A percentile compares a stretch with the other conserved stretches of the same genome.
Evolutionary conservation across 2,888 invertebrate species (phyloP).

Genomic region (Ichneumoninae sp.): DNA sequence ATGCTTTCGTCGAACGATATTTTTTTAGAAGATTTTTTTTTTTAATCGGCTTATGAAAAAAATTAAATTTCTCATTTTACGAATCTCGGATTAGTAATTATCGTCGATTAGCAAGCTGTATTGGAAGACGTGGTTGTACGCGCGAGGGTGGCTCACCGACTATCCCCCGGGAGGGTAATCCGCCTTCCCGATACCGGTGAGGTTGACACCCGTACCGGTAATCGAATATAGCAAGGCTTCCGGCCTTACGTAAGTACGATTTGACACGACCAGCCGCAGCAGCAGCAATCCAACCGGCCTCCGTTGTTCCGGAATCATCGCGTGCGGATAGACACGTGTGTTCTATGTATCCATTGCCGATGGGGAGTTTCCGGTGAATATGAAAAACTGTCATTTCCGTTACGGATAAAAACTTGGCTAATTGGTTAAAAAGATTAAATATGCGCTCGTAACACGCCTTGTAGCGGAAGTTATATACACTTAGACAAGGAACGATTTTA

Average conservation of each 20-base stretch:
- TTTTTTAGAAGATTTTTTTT: neutral
- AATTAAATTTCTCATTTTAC: neutral
- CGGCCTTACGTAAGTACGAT: conserved; percentile 78
- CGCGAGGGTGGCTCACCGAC: conserved; percentile 29
- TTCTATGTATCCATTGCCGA: neutral
- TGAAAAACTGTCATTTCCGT: neutral
- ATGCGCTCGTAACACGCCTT: neutral
- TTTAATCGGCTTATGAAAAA: neutral
- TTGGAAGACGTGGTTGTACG: conserved; percentile 9
- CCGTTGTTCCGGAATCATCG: conserved; percentile 1
- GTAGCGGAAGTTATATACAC: neutral
- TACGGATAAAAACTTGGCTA: neutral
- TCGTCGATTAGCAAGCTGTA: neutral
- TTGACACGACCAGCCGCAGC: conserved; percentile 39
- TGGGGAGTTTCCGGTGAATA: neutral
- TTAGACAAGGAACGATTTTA: neutral
- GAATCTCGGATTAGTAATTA: neutral
- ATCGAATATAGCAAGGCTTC: conserved; percentile 81
- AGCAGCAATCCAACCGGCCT: conserved; percentile 6
- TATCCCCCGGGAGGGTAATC: conserved; percentile 48
- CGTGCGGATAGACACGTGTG: neutral
- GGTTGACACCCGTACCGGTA: conserved; percentile 80
- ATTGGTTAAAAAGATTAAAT: neutral
- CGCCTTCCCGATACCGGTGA: conserved; percentile 60
- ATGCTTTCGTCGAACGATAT: neutral